Conservation (phyloP, 23 tunicate genomes). For the Corella eumyota region DNA sequence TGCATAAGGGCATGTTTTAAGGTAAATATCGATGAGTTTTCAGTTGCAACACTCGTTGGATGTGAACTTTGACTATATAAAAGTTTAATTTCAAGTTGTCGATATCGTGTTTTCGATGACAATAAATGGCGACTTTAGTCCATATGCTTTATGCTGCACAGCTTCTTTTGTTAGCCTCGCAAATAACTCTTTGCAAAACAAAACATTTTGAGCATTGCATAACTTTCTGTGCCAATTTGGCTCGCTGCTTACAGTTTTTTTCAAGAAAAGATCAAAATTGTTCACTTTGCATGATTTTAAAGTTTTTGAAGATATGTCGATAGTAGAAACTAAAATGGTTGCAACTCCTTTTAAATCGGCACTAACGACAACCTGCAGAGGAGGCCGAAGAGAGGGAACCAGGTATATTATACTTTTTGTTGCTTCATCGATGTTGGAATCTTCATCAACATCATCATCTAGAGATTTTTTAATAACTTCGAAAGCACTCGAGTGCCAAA, state of each 20-base stretch:
- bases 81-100: slow-evolving; percentile 37
- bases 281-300: background rate
- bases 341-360: slow-evolving; percentile 31
- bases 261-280: background rate
- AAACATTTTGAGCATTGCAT: slow-evolving; percentile 76
- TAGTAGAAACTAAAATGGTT: slow-evolving; percentile 18
- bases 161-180: slow-evolving; percentile 74
- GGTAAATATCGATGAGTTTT: slow-evolving; percentile 12
- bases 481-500: slow-evolving; percentile 58
- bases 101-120: slow-evolving; percentile 69
- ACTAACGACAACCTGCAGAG: slow-evolving; percentile 23
- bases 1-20: slow-evolving; percentile 53
- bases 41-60: too few relatives aligned
- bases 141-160: slow-evolving; percentile 32
- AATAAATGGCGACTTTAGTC: slow-evolving; percentile 46
- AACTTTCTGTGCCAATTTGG: slow-evolving; percentile 68
- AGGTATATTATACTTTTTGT: background rate
- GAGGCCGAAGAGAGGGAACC: slow-evolving; percentile 15
- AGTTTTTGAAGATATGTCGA: slow-evolving; percentile 1
- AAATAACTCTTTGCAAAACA: slow-evolving; percentile 70
- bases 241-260: slow-evolving; percentile 1
- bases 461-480: slow-evolving; percentile 71
- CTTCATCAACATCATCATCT: slow-evolving; percentile 51
- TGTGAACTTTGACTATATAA: too few relatives aligned
- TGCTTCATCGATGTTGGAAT: slow-evolving; percentile 8